These are phyloP conservation scores for Leistus spinibarbis DNA, from an alignment of 2,888 invertebrate species.

Conservation along the genomic window DNA sequence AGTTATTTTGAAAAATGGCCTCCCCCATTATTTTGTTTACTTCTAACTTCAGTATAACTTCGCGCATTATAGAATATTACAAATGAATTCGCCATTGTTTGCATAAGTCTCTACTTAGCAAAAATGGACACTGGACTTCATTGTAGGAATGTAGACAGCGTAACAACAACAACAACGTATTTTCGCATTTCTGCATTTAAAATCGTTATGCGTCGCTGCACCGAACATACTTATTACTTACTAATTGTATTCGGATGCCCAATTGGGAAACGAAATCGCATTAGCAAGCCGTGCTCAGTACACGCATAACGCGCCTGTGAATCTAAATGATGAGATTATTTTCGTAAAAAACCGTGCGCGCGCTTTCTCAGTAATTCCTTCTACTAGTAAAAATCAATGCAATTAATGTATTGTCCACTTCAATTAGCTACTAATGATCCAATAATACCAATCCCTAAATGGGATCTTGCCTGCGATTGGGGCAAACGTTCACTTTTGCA, in stretches of 20 bases:
- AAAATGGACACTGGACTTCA: neutral
- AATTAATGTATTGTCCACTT: slow-evolving; percentile 31
- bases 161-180: slow-evolving; percentile 7
- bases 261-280: slow-evolving; percentile 2
- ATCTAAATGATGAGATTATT: slow-evolving; percentile 32
- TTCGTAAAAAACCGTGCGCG: neutral
- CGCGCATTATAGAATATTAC: no score
- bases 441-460: slow-evolving; percentile 14
- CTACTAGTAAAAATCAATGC: slow-evolving; percentile 30
- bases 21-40: no score
- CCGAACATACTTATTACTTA: slow-evolving; percentile 27
- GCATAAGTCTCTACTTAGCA: neutral
- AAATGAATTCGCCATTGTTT: neutral
- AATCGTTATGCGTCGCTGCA: slow-evolving; percentile 17
- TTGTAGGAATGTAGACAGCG: slow-evolving; percentile 13
- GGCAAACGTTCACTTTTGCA: no score
- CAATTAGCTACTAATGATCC: slow-evolving; percentile 30
- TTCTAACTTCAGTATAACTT: no score
- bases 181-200: slow-evolving; percentile 31
- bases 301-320: neutral
- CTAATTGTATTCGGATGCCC: slow-evolving; percentile 21
- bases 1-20: no score
- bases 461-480: no score
- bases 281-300: neutral
- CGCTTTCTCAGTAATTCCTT: slow-evolving; percentile 3